Conservation (phyloP, 2,113 vertebrate species). For the Spizaetus ornatus region DNA sequence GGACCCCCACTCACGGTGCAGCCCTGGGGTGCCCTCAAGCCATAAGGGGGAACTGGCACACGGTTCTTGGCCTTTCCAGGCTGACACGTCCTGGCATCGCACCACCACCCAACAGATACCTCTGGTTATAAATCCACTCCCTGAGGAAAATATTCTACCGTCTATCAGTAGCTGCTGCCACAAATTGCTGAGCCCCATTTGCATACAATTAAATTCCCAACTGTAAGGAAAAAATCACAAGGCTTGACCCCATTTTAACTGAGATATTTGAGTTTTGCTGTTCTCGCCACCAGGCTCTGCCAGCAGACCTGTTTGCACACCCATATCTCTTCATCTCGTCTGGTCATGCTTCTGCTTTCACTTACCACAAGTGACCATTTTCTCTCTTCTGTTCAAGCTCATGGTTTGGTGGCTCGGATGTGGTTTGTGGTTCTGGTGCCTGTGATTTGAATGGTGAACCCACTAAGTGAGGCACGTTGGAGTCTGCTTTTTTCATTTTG, state of each 20-base stretch:
- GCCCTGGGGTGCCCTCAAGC: not conserved
- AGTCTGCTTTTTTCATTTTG: not conserved
- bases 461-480: too few species aligned
- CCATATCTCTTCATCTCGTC: not conserved
- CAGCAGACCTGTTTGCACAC: not conserved
- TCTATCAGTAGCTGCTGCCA: not conserved
- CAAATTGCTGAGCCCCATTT: not conserved
- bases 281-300: not conserved
- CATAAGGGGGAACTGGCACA: not conserved
- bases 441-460: not conserved
- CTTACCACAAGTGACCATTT: not conserved
- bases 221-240: not conserved
- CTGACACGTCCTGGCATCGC: rapidly evolving
- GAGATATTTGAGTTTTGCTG: not conserved
- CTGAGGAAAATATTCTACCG: not conserved
- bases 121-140: not conserved
- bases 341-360: not conserved
- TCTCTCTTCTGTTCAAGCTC: not conserved
- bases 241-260: not conserved
- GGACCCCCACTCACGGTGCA: not conserved
- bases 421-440: not conserved
- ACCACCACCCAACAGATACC: not conserved
- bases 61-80: not conserved
- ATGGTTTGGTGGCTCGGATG: not conserved
- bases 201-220: not conserved